Conservation (phyloP, 2,797 vertebrate species). For the Scomberomorus guttatus region DNA sequence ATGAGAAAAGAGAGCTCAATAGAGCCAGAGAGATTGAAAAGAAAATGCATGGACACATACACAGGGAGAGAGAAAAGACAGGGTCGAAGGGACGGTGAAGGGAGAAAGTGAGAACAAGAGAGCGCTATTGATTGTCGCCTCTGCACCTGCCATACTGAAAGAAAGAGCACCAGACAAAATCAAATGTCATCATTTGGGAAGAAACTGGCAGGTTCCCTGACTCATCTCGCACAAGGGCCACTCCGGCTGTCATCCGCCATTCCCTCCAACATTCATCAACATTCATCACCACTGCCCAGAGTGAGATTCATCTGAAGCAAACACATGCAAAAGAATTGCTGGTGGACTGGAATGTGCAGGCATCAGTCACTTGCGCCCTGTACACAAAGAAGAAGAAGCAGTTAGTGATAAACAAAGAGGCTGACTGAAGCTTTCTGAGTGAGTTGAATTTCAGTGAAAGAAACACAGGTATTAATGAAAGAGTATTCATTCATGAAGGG, state of each 20-base stretch:
- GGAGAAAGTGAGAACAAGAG: conserved; percentile 42
- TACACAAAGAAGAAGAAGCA: neutral
- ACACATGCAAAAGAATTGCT: conserved; percentile 60
- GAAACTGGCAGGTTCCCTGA: conserved; percentile 58
- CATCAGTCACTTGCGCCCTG: conserved; percentile 43
- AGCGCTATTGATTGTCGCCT: conserved; percentile 73
- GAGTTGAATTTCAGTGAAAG: neutral
- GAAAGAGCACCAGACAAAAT: conserved; percentile 71
- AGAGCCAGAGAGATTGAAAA: conserved; percentile 47
- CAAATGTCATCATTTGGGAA: conserved; percentile 80
- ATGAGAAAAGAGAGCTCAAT: conserved; percentile 35
- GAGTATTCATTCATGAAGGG: neutral
- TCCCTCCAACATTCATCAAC: conserved; percentile 75
- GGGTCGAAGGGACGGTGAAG: neutral
- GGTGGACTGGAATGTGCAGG: conserved; percentile 22
- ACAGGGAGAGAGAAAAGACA: neutral
- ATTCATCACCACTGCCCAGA: conserved; percentile 71
- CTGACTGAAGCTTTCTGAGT: neutral
- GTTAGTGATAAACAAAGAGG: conserved; percentile 32
- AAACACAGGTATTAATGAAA: neutral
- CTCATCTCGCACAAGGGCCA: conserved; percentile 59
- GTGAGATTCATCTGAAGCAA: conserved; percentile 68
- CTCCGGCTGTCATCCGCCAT: conserved; percentile 72
- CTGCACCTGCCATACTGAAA: conserved; percentile 63
- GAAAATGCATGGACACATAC: conserved; percentile 28